phyloP scores from a whole-genome alignment of 35 echinoderm and acorn worm species.

The Nesometra sesokonis region DNA sequence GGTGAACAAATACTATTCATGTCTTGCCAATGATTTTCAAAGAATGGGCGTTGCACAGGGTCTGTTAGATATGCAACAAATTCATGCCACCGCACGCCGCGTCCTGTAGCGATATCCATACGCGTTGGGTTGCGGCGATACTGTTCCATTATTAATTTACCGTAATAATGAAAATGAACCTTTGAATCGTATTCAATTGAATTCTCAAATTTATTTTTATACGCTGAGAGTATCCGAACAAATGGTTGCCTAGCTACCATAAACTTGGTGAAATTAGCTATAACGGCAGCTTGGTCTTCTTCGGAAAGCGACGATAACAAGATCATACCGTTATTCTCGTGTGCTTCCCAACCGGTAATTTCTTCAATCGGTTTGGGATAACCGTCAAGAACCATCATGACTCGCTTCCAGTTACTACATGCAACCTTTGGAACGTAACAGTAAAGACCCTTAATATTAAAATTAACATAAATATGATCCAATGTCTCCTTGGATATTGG shows the following conservation, averaged over 20 bases:
- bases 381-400: conserved; percentile 14
- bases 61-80: not conserved
- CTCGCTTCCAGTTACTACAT: conserved; percentile 9
- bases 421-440: conserved; percentile 17
- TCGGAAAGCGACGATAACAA: not conserved
- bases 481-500: not conserved
- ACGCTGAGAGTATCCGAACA: conserved; percentile 10
- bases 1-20: conserved; percentile 13
- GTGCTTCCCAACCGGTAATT: not conserved
- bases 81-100: not conserved
- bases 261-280: conserved; percentile 3
- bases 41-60: not conserved
- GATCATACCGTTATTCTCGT: not conserved
- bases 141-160: not conserved
- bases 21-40: not conserved
- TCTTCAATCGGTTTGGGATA: not conserved
- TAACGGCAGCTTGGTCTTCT: not conserved
- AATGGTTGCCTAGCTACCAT: conserved; percentile 2
- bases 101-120: not conserved
- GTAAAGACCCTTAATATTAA: not conserved
- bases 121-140: not conserved
- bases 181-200: not conserved
- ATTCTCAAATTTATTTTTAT: conserved; percentile 22
- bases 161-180: not conserved
- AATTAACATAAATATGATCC: not conserved